Percentiles rank a stretch among this genome's conserved stretches.
These are phyloP conservation scores for Dynastes hyllus DNA, from an alignment of 2,888 invertebrate genomes.

Conservation along the genomic window DNA sequence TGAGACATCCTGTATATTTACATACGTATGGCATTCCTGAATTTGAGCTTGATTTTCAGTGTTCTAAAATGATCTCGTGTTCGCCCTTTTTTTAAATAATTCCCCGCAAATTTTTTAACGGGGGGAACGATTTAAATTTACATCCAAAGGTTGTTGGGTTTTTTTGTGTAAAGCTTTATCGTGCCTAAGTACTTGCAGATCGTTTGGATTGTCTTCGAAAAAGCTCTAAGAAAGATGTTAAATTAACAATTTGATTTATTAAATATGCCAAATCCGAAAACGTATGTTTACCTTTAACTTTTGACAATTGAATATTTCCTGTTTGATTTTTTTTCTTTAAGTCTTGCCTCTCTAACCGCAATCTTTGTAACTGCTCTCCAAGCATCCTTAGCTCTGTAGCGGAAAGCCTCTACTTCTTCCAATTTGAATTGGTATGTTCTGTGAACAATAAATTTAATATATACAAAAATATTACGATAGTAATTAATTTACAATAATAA, in stretches of 20 bases:
- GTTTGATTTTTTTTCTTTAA: constrained; percentile 98
- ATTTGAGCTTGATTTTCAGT: constrained; percentile 62
- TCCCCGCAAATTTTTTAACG: constrained; percentile 78
- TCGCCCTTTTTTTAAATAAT: constrained; percentile 65
- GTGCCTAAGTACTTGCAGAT: constrained; percentile 87
- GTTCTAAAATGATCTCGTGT: constrained; percentile 61
- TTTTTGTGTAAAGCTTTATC: constrained; percentile 90
- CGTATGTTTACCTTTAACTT: constrained; percentile 81
- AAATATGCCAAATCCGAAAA: not conserved
- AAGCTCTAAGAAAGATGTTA: constrained; percentile 77
- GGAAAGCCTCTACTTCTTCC: constrained; percentile 96
- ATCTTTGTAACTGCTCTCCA: constrained; percentile 95
- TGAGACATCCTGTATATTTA: too few species aligned
- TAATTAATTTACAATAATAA: not conserved
- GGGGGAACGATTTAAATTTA: too few species aligned
- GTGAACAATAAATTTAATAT: not conserved
- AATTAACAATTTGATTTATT: not conserved
- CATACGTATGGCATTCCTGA: constrained; percentile 29
- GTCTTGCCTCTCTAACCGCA: constrained; percentile 93
- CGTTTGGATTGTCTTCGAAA: constrained; percentile 93
- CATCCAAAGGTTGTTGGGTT: too few species aligned
- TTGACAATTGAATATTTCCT: constrained; percentile 93
- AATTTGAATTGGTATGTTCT: constrained; percentile 95
- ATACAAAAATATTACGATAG: not conserved
- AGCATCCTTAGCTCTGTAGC: constrained; percentile 95